Percentiles rank a stretch among this genome's conserved stretches.
Conservation (phyloP, 2,797 vertebrate species). For the Sebastes wilsoni region DNA sequence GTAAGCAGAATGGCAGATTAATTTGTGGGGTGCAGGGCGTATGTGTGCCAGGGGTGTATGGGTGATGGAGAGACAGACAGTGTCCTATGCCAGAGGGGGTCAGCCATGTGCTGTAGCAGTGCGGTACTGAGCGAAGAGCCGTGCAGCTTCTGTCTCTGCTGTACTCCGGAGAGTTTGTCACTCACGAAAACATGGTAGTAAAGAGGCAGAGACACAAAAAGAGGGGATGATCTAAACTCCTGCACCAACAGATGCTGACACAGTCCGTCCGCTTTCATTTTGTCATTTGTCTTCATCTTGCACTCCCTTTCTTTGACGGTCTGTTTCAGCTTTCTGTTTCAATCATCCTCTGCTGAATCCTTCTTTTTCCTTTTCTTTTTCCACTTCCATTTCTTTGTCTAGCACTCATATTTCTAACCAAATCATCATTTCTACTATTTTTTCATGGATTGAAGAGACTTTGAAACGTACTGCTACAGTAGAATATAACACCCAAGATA, state of each 20-base stretch:
- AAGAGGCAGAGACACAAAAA: conserved; percentile 7
- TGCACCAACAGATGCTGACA: conserved; percentile 23
- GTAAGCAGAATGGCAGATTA: conserved; percentile 55
- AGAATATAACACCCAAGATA: not conserved
- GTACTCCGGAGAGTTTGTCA: conserved; percentile 17
- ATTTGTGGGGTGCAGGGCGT: conserved; percentile 22
- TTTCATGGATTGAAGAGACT: not conserved
- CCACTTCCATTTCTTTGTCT: not conserved
- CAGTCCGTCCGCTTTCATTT: conserved; percentile 6
- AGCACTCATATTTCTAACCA: not conserved
- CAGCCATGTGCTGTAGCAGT: conserved; percentile 6
- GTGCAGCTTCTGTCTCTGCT: not conserved
- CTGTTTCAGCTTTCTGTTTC: conserved; percentile 7
- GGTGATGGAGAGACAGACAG: not conserved
- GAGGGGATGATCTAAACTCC: conserved; percentile 12
- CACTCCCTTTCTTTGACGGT: not conserved
- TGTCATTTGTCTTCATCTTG: conserved; percentile 24
- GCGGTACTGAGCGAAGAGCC: not conserved
- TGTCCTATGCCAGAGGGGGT: conserved; percentile 6
- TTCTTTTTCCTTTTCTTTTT: not conserved
- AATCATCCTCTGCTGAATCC: conserved; percentile 1
- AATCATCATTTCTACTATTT: not conserved
- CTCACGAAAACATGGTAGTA: not conserved
- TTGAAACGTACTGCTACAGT: not conserved
- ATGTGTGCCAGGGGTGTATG: not conserved